phyloP scores from a whole-genome alignment of 2,113 vertebrate species.

The Muscicapa adusta region DNA sequence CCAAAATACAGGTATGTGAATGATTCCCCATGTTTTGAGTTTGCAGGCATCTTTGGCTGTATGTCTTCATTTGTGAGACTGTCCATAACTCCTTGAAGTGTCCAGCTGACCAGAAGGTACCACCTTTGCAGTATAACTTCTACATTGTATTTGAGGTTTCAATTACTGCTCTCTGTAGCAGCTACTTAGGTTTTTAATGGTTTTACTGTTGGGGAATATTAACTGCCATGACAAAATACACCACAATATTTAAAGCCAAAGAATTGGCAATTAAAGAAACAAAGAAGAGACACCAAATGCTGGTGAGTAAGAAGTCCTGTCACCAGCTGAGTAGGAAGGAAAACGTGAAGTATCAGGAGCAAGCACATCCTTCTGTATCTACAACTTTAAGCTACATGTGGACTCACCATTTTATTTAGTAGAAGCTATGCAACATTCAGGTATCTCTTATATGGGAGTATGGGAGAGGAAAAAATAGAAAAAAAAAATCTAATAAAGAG shows the following conservation, averaged over 20 bases:
- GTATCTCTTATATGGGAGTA: not conserved
- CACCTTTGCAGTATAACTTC: not conserved
- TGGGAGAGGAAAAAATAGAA: not conserved
- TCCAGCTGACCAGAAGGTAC: not conserved
- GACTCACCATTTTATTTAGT: not conserved
- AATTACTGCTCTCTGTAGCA: not conserved
- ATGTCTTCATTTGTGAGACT: not conserved
- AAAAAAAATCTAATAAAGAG: not conserved
- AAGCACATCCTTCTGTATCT: not conserved
- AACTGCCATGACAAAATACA: not conserved
- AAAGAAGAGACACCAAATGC: not conserved
- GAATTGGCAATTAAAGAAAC: not conserved
- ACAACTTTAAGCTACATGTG: not conserved
- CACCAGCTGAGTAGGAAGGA: not conserved
- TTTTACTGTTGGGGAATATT: not conserved
- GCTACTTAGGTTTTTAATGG: not conserved
- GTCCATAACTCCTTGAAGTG: not conserved
- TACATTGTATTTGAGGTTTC: not conserved
- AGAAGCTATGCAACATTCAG: not conserved
- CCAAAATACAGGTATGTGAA: not conserved
- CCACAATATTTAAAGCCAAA: not conserved
- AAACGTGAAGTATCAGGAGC: not conserved
- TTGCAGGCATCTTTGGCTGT: not conserved
- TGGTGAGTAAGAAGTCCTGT: not conserved
- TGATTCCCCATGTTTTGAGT: not conserved